Conservation (phyloP, 2,113 vertebrate genomes). For the Oceanites oceanicus region DNA sequence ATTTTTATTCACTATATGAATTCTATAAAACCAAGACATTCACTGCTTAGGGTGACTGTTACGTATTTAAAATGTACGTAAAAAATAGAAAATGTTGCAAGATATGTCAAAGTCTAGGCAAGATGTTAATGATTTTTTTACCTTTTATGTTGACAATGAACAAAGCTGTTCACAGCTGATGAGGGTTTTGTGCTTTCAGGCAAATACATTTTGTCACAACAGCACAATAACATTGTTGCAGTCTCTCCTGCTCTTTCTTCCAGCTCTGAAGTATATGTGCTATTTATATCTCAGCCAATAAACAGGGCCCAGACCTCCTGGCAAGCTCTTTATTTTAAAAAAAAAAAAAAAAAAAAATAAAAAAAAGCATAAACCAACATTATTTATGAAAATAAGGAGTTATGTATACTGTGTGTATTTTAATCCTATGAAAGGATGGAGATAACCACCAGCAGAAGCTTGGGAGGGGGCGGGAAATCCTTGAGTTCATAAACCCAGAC, state of each 20-base stretch:
- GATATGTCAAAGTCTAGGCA: background rate
- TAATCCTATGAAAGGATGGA: background rate
- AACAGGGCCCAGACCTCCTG: background rate
- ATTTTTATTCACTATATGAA: background rate
- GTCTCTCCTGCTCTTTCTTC: background rate
- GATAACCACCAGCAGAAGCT: background rate
- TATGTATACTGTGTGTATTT: background rate
- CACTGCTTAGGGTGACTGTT: background rate
- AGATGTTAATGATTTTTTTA: background rate
- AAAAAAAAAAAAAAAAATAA: too few relatives aligned
- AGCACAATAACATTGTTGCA: background rate
- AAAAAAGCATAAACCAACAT: background rate
- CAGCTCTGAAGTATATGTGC: background rate
- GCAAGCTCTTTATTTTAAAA: background rate
- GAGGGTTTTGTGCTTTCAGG: background rate
- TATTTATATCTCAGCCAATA: background rate
- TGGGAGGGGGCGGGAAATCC: rapidly evolving
- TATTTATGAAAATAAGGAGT: background rate
- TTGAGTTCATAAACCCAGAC: background rate
- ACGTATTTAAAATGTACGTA: background rate
- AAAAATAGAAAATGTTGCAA: background rate
- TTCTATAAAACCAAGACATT: background rate
- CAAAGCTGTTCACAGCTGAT: background rate
- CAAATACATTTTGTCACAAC: background rate
- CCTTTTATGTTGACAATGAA: background rate